phyloP scores from a whole-genome alignment of 2,888 invertebrate genomes.

The Halictus ligatus region DNA sequence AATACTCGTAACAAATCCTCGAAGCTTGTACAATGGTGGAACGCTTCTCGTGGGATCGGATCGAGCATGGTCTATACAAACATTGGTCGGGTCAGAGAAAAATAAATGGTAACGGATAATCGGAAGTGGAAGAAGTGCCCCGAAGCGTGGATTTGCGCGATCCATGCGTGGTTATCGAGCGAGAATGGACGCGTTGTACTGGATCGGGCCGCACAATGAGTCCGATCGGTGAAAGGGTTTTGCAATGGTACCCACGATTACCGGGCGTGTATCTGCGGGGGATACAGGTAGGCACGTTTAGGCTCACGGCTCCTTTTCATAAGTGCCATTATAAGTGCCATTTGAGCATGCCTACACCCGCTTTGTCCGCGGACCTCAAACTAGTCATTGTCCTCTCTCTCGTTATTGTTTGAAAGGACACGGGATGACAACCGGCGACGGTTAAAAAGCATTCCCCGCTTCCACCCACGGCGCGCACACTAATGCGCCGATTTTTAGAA shows the following conservation, averaged over 20 bases:
- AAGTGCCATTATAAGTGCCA: constrained; percentile 64
- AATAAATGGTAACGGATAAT: constrained; percentile 53
- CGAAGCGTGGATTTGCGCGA: constrained; percentile 65
- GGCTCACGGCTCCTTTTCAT: constrained; percentile 47
- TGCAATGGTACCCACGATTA: constrained; percentile 59
- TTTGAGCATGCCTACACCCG: constrained; percentile 57
- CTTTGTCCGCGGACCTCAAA: constrained; percentile 65
- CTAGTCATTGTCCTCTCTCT: constrained; percentile 68
- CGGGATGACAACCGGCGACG: constrained; percentile 57
- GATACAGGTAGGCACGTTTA: constrained; percentile 56
- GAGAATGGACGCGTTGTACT: constrained; percentile 61
- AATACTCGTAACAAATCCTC: background rate
- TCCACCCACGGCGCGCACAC: background rate
- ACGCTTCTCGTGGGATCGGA: constrained; percentile 17
- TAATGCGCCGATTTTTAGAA: constrained; percentile 34
- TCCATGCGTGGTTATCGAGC: constrained; percentile 58
- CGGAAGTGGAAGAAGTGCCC: constrained; percentile 57
- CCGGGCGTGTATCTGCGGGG: constrained; percentile 48
- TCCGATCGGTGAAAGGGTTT: constrained; percentile 65
- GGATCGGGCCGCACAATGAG: constrained; percentile 56
- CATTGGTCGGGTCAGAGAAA: background rate
- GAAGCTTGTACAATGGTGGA: background rate
- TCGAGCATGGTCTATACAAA: background rate
- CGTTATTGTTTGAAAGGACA: constrained; percentile 66
- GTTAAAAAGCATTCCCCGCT: constrained; percentile 48